Conservation (phyloP, 2,797 vertebrate genomes). For the Tiaroga cobitis region DNA sequence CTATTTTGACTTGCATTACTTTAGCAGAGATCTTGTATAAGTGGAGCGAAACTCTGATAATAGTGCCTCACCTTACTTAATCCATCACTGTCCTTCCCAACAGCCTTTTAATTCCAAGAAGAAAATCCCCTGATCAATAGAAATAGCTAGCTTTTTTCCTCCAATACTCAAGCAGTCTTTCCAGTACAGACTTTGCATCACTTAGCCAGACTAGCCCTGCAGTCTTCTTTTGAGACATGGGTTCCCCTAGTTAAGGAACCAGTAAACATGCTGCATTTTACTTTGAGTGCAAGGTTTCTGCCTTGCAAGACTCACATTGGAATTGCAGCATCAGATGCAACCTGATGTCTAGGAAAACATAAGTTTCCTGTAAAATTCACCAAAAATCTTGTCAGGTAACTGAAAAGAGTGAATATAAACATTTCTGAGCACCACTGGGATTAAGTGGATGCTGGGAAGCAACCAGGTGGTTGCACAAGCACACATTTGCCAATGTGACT, state of each 20-base stretch:
- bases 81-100: background rate
- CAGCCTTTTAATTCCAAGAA: constrained; percentile 21
- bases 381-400: constrained; percentile 14
- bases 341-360: background rate
- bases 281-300: background rate
- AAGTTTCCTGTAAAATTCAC: background rate
- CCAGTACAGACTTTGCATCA: background rate
- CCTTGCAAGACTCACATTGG: background rate
- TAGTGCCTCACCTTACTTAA: constrained; percentile 65
- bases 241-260: background rate
- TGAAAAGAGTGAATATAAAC: background rate
- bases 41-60: constrained; percentile 70
- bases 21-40: constrained; percentile 61
- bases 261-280: background rate
- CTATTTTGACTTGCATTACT: constrained; percentile 69
- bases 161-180: constrained; percentile 9
- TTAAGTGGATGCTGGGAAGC: constrained; percentile 8
- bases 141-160: background rate
- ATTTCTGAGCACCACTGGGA: constrained; percentile 23
- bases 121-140: constrained; percentile 15
- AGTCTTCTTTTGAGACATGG: constrained; percentile 10
- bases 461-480: constrained; percentile 68
- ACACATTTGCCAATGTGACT: constrained; percentile 67
- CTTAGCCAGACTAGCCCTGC: background rate
- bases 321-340: background rate